These are phyloP conservation scores for Prunella himalayana DNA, from an alignment of 2,113 vertebrate genomes.

Conservation along the genomic window DNA sequence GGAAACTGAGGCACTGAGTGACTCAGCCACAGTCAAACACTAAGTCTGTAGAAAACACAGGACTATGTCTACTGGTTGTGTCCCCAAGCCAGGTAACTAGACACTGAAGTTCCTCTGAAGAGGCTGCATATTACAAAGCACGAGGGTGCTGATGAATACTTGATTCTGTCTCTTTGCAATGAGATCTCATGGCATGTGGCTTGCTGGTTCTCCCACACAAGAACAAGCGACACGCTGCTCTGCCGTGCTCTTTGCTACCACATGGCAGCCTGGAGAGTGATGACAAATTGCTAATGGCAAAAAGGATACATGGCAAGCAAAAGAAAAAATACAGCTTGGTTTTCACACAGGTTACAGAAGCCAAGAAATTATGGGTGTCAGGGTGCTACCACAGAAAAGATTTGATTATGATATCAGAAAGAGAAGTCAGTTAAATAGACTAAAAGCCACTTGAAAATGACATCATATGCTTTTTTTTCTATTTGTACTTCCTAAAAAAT, in stretches of 20 bases:
- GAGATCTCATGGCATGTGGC: neutral
- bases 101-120: neutral
- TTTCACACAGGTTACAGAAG: neutral
- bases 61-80: neutral
- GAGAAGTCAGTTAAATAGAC: neutral
- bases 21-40: neutral
- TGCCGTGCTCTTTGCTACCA: neutral
- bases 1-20: neutral
- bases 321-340: neutral
- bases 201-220: neutral
- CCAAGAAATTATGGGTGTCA: neutral
- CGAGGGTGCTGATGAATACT: neutral
- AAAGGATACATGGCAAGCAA: neutral
- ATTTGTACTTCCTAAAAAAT: neutral
- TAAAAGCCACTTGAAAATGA: neutral
- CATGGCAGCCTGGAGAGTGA: neutral
- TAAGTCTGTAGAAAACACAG: neutral
- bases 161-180: neutral
- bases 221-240: neutral
- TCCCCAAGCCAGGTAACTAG: neutral
- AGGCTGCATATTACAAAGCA: neutral
- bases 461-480: neutral
- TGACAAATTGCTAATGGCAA: constrained; percentile 8
- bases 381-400: neutral
- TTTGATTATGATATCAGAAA: neutral